phyloP scores from a whole-genome alignment of 2,797 vertebrate species.

The Danio tinwini region DNA sequence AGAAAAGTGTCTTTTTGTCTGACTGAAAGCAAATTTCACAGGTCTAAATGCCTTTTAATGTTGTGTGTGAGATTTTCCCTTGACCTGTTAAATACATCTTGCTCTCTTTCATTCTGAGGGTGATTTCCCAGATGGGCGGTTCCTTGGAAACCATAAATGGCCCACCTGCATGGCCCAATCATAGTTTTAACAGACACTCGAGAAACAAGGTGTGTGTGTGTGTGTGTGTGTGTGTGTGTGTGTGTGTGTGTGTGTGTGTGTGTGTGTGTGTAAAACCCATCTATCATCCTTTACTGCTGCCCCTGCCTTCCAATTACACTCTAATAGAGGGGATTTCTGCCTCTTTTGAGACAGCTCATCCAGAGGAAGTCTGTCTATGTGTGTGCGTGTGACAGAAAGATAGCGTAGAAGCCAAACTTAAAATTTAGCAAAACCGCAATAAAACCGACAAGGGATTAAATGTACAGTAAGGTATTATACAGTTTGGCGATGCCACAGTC shows the following conservation, averaged over 20 bases:
- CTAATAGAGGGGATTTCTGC: conserved; percentile 73
- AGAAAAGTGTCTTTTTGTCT: conserved; percentile 36
- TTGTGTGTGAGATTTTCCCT: conserved; percentile 13
- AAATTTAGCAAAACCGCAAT: conserved; percentile 30
- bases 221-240: too few species aligned
- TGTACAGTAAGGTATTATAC: conserved; percentile 23
- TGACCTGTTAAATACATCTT: conserved; percentile 46
- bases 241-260: too few species aligned
- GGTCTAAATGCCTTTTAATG: conserved; percentile 30
- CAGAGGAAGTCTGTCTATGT: conserved; percentile 2
- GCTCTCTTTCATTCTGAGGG: conserved; percentile 50
- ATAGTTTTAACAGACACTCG: conserved; percentile 49
- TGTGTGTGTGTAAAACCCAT: conserved; percentile 55
- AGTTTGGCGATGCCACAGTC: conserved; percentile 3
- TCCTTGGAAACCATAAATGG: conserved; percentile 68
- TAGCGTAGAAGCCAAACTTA: not conserved
- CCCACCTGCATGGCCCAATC: conserved; percentile 54
- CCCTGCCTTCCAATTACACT: conserved; percentile 68
- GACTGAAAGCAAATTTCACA: conserved; percentile 31
- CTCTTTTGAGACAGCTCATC: conserved; percentile 65
- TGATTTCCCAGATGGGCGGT: conserved; percentile 70
- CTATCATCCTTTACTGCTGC: conserved; percentile 55
- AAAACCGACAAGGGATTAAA: conserved; percentile 48
- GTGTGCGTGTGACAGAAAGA: conserved; percentile 20
- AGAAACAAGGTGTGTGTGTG: conserved; percentile 44